Evolutionary conservation across 2,113 vertebrate genomes (phyloP), one percentile per base, ranked within the genome.

Genomic region (Aleadryas rufinucha): DNA sequence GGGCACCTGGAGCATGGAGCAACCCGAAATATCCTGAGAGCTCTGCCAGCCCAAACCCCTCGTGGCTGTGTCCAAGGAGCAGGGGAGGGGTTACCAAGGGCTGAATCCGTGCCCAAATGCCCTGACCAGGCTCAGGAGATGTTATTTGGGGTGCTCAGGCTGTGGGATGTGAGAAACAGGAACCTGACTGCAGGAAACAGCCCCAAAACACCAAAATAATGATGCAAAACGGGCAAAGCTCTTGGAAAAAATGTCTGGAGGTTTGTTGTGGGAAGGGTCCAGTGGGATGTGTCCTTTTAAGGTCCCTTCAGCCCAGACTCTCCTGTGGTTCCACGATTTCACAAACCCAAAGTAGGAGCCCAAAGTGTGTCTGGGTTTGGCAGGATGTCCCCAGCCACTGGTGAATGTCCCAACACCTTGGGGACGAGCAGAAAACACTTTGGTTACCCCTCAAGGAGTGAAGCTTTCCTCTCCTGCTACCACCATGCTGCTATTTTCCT

Each of bases 381-480:
- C 24, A 11, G 28, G n/a, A 13, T 6, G 8, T 23, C 61, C 10
- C 12, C 18, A 8, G 16, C 24, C 19, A 4, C 37, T 7, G 31
- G 37, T 1, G 63, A 16, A 4, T 9, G 63, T n/a, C 74, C 3
- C 4, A 3, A 1, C 7, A 0, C 1, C 4, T 13, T 9, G 16
- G 35, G 27, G 26, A 16, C 0, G 31, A 45, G 80, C 27, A 61
- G 37, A 7, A 20, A 37, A 3, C 7, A 1, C 7, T 1, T 2
- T 4, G 64, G 26, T 26, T 21, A 4, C 2, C 24, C 16, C 28
- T 5, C 3, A 2, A 18, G 22, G 39, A 53, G 37, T 2, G 4
- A 39, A 1, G 4, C 3, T 84, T 72, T 50, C 59, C 31, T 47
- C 9, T 37, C 37, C 2, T 13, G 28, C 27, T 37, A 14, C 35